Conservation (phyloP, 1,140 invertebrate species). For the Thalassaphorura encarpata region DNA sequence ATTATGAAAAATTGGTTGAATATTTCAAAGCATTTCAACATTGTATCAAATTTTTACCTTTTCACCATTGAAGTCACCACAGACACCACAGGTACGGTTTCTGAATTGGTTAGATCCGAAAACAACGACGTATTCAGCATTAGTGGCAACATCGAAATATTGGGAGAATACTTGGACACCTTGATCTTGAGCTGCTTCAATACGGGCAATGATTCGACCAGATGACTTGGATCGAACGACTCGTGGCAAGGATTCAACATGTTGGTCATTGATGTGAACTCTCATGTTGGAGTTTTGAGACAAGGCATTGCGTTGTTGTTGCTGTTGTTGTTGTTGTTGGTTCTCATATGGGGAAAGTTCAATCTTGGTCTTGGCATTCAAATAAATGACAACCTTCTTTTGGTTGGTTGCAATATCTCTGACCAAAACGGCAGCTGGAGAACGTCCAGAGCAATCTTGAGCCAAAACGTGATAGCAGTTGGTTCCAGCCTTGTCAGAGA, state of each 20-base stretch:
- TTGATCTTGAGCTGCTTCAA: slow-evolving; percentile 9
- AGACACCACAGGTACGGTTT: slow-evolving; percentile 29
- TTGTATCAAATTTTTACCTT: slow-evolving; percentile 3
- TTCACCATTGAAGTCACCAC: slow-evolving; percentile 27
- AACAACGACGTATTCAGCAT: slow-evolving; percentile 19
- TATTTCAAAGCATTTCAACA: neutral
- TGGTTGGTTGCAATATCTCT: slow-evolving; percentile 16
- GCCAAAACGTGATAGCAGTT: slow-evolving; percentile 25
- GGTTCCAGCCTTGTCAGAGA: slow-evolving; percentile 10
- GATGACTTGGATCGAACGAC: neutral
- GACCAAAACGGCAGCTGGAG: slow-evolving; percentile 22
- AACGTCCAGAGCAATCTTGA: slow-evolving; percentile 20
- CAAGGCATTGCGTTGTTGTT: neutral
- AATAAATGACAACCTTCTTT: slow-evolving; percentile 12
- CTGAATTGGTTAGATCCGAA: slow-evolving; percentile 9
- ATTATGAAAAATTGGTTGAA: neutral
- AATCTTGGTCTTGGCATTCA: slow-evolving; percentile 23
- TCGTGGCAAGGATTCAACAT: neutral
- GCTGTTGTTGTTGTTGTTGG: neutral
- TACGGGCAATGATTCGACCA: slow-evolving; percentile 8
- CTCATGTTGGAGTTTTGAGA: no score
- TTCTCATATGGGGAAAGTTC: slow-evolving; percentile 3
- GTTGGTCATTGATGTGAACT: neutral
- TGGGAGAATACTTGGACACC: slow-evolving; percentile 23
- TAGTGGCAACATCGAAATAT: slow-evolving; percentile 17